Conservation (phyloP, 2,888 invertebrate species). For the Catonia carolina region DNA sequence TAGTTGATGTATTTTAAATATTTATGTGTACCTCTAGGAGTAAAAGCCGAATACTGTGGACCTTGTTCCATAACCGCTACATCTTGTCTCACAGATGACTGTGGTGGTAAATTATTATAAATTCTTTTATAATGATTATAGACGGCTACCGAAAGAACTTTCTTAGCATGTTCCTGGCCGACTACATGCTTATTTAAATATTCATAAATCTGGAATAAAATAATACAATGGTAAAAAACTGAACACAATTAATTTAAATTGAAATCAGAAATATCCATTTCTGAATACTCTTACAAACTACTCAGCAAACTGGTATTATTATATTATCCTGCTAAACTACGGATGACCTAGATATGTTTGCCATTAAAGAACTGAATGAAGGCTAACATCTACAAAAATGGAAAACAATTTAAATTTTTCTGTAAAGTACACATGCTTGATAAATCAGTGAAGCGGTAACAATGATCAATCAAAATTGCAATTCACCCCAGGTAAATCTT, state of each 20-base stretch:
- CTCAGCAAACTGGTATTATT: background rate
- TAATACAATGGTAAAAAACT: conserved; percentile 4
- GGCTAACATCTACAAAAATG: no score
- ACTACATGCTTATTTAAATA: conserved; percentile 95
- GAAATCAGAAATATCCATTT: background rate
- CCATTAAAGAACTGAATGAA: no score
- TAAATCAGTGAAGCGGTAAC: no score
- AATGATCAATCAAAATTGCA: no score
- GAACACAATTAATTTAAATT: background rate
- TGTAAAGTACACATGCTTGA: no score
- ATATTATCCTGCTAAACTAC: background rate
- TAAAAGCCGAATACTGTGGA: conserved; percentile 55
- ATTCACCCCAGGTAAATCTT: no score
- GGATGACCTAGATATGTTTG: no score
- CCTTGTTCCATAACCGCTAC: conserved; percentile 57
- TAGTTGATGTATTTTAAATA: no score
- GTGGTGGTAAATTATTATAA: conserved; percentile 75
- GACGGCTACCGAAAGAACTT: conserved; percentile 94
- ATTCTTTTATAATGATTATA: conserved; percentile 99
- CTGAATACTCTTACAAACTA: conserved; percentile 1
- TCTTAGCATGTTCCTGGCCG: conserved; percentile 95
- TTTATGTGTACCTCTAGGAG: conserved; percentile 72
- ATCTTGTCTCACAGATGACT: conserved; percentile 43
- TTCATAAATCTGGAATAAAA: conserved; percentile 69
- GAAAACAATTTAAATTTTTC: no score